These are phyloP conservation scores for Coelopa pilipes DNA, from an alignment of 2,888 invertebrate genomes.

Conservation along the genomic window DNA sequence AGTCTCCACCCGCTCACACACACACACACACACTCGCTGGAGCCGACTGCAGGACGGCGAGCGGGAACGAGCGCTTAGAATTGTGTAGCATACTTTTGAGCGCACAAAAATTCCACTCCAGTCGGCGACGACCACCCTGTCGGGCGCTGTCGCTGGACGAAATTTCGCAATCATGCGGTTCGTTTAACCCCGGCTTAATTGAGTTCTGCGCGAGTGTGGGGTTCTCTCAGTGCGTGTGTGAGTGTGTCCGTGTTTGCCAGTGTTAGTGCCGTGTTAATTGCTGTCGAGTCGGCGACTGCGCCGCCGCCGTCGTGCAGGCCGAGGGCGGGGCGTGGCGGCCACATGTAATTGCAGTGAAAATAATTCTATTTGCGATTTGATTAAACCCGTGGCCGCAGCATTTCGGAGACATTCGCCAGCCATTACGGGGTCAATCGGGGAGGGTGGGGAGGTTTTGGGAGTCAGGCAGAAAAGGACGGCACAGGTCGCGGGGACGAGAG, in stretches of 20 bases:
- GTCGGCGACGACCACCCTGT: not conserved
- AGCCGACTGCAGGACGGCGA: slow-evolving; percentile 12
- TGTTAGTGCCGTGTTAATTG: slow-evolving; percentile 21
- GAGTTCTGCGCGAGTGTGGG: slow-evolving; percentile 18
- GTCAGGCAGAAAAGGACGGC: too few relatives aligned
- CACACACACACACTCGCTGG: not conserved
- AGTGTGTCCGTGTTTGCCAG: slow-evolving; percentile 1
- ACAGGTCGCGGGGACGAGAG: too few relatives aligned
- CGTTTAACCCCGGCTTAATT: slow-evolving; percentile 36
- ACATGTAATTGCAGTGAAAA: too few relatives aligned
- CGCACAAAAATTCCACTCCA: too few relatives aligned
- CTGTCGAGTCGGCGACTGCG: slow-evolving; percentile 26
- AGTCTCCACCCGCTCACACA: not conserved
- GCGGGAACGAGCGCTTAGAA: too few relatives aligned
- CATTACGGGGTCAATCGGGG: too few relatives aligned
- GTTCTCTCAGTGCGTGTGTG: not conserved
- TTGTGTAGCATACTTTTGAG: too few relatives aligned
- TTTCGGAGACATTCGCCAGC: too few relatives aligned
- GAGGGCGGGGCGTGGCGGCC: not conserved
- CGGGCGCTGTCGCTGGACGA: not conserved
- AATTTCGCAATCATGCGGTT: slow-evolving; percentile 33
- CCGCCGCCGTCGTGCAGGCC: not conserved
- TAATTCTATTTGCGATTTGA: too few relatives aligned
- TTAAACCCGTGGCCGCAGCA: too few relatives aligned
- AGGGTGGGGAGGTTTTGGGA: too few relatives aligned